These are phyloP conservation scores for Leptinotarsa rubiginosa DNA, from an alignment of 2,888 invertebrate genomes.

Conservation along the genomic window DNA sequence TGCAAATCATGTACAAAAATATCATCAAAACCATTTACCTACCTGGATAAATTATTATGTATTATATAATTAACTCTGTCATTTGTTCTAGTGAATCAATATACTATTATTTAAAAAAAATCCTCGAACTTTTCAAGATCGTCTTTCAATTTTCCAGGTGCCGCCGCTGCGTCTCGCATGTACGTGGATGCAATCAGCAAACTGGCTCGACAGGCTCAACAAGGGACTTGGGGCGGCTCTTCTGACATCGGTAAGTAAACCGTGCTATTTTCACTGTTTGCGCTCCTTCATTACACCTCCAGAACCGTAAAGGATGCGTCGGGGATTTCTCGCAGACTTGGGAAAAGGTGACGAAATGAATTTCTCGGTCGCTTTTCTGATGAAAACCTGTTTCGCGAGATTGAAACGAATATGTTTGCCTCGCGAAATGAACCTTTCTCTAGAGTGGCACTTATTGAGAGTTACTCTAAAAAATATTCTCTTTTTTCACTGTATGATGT, in stretches of 20 bases:
- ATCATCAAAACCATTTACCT: too few relatives aligned
- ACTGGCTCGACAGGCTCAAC: conserved; percentile 89
- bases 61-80: too few relatives aligned
- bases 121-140: neutral
- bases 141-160: conserved; percentile 72
- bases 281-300: conserved; percentile 30
- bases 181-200: conserved; percentile 91
- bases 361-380: conserved; percentile 24
- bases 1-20: too few relatives aligned
- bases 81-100: too few relatives aligned
- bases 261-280: conserved; percentile 30
- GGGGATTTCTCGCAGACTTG: conserved; percentile 19
- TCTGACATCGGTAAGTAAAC: conserved; percentile 85
- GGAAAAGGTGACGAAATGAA: conserved; percentile 19
- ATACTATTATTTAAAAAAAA: too few relatives aligned
- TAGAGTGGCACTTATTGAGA: conserved; percentile 1
- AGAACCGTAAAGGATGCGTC: conserved; percentile 30
- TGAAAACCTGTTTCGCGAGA: conserved; percentile 15
- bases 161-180: conserved; percentile 87
- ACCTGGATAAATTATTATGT: too few relatives aligned
- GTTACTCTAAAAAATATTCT: neutral
- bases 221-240: conserved; percentile 90
- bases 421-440: neutral
- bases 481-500: too few relatives aligned
- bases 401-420: conserved; percentile 13